Base-by-base conservation (phyloP, 2,113 vertebrate genomes). In the Prietella phreatophila region DNA sequence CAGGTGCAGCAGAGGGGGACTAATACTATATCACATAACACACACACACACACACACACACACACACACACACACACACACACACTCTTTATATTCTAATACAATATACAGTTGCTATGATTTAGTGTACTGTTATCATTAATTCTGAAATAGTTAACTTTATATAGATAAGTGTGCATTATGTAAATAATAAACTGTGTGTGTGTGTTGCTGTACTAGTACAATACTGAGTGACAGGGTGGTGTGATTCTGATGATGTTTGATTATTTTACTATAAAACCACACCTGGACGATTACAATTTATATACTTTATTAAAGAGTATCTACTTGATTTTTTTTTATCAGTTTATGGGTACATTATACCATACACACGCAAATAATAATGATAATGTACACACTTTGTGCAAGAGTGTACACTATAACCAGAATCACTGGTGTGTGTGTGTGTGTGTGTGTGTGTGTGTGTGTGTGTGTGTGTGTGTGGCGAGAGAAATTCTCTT, bases 11-110 rank as follows among this genome's bases (percentile, higher is more conserved):
- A 75, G n/a, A 30, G 27, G 2, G 25, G 60, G 69, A 76, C 33
- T 60, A 73, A 75, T 60, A 13, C 39, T 42, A 50, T 47, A 61
- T 85, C 71, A 85, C 55, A 76, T 85, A 42, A 78, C 84, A 33
- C 55, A 76, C 36, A 36, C 42, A 50, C 80, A 83, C 81, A 39
- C 80, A 82, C 47, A 56, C n/a, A 33, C 47, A 71, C 42, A 67
- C 56, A 61, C 53, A 56, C 30, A 33, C 25, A 61, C 55, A 22
- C 55, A 19, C 33, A 22, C 60, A n/a, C 60, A 8, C 47, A 10
- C 9, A 50, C 47, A 6, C 7, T 47, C 42, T 47, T 47, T 47
- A 47, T 47, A 65, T 22, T 27, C 22, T 78, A 53, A 14, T 30
- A 67, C 63, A 67, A 30, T 30, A 30, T 47, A 25, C 19, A 22